Conservation (phyloP, 2,888 invertebrate species). For the Athalia rosae region DNA sequence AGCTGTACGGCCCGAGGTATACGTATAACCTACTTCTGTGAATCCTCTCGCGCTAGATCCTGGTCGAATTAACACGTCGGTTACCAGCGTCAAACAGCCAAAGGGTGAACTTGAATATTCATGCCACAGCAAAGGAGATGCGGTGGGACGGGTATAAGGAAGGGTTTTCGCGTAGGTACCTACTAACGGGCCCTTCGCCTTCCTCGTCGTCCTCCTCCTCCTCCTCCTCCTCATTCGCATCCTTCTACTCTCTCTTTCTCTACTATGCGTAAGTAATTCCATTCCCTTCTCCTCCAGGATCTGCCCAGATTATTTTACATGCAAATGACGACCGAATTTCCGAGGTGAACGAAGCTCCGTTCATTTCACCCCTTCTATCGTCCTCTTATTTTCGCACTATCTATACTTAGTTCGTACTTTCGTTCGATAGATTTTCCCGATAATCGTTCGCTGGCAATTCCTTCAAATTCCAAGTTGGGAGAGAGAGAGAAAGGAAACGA, state of each 20-base stretch:
- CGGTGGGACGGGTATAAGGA: slow-evolving; percentile 34
- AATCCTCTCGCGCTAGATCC: slow-evolving; percentile 21
- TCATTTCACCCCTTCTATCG: slow-evolving; percentile 3
- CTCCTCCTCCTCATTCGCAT: slow-evolving; percentile 26
- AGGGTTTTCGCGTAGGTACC: slow-evolving; percentile 48
- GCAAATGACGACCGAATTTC: slow-evolving; percentile 37
- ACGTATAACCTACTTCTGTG: background rate
- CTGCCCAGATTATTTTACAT: slow-evolving; percentile 35
- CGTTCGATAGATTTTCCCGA: slow-evolving; percentile 17
- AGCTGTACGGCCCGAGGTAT: background rate
- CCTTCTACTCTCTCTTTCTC: slow-evolving; percentile 1
- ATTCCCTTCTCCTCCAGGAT: slow-evolving; percentile 29
- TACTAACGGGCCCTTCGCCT: slow-evolving; percentile 48
- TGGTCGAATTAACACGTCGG: slow-evolving; percentile 43
- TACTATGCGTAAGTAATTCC: slow-evolving; percentile 36
- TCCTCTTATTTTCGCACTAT: slow-evolving; percentile 12
- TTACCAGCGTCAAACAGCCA: slow-evolving; percentile 39
- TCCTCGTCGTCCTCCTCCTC: slow-evolving; percentile 38
- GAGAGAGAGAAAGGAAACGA: background rate
- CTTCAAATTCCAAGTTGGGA: background rate
- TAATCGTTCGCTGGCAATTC: slow-evolving; percentile 1
- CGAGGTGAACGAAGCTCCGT: slow-evolving; percentile 3
- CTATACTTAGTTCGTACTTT: background rate
- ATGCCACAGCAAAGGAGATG: slow-evolving; percentile 31
- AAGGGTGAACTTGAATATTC: slow-evolving; percentile 42